A percentile compares a stretch with the other conserved stretches of the same genome.
These are phyloP conservation scores for Armadillidium nasatum DNA, from an alignment of 1,140 invertebrate genomes.

Conservation along the genomic window DNA sequence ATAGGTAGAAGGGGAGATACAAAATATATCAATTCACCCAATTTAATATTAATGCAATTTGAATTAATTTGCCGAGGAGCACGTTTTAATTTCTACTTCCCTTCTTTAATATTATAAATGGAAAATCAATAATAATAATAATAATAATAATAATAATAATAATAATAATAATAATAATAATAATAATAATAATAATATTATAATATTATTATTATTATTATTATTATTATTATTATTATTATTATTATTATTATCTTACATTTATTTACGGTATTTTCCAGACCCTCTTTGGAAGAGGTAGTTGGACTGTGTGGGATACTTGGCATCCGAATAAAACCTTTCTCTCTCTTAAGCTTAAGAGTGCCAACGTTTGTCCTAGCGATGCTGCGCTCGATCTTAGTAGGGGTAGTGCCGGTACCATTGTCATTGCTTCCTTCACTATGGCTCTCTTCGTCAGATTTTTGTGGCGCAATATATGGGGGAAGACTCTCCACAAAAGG, in stretches of 20 bases:
- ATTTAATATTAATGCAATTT: no score
- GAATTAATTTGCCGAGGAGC: no score
- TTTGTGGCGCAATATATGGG: neutral
- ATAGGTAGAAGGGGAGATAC: no score
- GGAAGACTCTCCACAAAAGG: neutral
- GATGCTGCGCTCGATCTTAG: neutral
- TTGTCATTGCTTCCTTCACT: neutral
- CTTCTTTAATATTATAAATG: no score
- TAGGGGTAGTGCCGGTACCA: neutral
- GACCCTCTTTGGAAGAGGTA: neutral
- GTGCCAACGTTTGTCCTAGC: constrained; percentile 2
- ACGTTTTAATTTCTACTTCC: no score
- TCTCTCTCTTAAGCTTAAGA: constrained; percentile 5
- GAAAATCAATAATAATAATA: no score
- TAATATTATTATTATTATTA: no score
- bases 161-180: no score
- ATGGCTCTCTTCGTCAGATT: neutral
- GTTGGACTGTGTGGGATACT: neutral
- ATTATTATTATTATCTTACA: neutral
- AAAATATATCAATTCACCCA: no score
- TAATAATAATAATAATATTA: no score
- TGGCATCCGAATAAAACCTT: neutral
- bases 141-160: no score
- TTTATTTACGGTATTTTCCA: neutral
- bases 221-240: no score